These are phyloP conservation scores for Xanthia togata DNA, from an alignment of 2,888 invertebrate species.

Conservation along the genomic window DNA sequence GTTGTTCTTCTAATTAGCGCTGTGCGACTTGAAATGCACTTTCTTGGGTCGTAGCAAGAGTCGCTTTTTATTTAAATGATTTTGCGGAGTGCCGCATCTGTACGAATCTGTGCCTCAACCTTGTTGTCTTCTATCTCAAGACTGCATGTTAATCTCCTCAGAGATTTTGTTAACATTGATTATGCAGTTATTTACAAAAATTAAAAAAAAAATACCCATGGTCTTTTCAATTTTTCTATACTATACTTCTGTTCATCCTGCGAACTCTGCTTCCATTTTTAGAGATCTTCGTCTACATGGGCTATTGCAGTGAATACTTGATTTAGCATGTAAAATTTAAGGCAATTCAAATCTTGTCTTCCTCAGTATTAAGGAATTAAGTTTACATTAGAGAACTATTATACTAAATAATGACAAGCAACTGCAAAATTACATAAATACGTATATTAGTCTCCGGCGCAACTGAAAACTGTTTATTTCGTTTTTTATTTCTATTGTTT, in stretches of 20 bases:
- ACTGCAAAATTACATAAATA: conserved; percentile 47
- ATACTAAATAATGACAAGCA: conserved; percentile 33
- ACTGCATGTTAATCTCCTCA: not conserved
- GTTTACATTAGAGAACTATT: conserved; percentile 52
- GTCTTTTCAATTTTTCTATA: not conserved
- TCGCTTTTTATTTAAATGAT: too few relatives aligned
- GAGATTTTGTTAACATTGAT: not conserved
- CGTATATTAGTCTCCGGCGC: conserved; percentile 17
- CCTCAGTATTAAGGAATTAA: conserved; percentile 45
- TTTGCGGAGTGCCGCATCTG: too few relatives aligned
- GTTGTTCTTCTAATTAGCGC: too few relatives aligned
- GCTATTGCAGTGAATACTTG: not conserved
- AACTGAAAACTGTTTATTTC: conserved; percentile 49
- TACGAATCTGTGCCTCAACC: too few relatives aligned
- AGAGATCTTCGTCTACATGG: not conserved
- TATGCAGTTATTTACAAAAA: not conserved
- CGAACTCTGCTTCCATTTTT: not conserved
- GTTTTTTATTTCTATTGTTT: conserved; percentile 43
- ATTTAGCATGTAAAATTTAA: conserved; percentile 3
- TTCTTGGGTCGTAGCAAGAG: too few relatives aligned
- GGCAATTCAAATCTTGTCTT: conserved; percentile 1
- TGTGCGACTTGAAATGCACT: too few relatives aligned
- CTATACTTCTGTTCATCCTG: not conserved
- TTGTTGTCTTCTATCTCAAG: not conserved
- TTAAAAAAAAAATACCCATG: too few relatives aligned